Base-by-base conservation (phyloP, 2,113 vertebrate species). In the Spheniscus mendiculus region DNA sequence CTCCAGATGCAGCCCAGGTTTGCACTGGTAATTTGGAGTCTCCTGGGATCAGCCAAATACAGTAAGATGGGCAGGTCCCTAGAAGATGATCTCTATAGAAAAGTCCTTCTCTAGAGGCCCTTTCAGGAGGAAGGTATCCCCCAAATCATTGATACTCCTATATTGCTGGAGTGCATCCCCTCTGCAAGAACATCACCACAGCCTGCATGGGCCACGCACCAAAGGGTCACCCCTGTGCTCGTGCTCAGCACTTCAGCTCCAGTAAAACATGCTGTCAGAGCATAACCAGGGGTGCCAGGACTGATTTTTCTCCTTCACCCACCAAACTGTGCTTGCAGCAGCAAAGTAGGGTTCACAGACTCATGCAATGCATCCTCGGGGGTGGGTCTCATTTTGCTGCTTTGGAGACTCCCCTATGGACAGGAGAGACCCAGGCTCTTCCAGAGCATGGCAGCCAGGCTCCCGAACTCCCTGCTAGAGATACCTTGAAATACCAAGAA, bases 141-240 rank as follows among this genome's bases (percentile, higher is more conserved):
- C 66, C 1, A 1, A 50, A 40, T 38, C 23, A 27, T 3, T 36
- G 29, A 40, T 9, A 5, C 13, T 49, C 13, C 29, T 52, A 21
- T 25, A 12, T 2, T 50, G 29, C 40, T 12, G 38, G 30, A 16
- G 26, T 2, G 4, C 56, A 50, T 13, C 25, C 76, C 20, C 21
- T 49, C 50, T 36, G 45, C 62, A 47, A 29, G 34, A 44, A 6
- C 62, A n/a, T 27, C 58, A 19, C 42, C 52, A 13, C 14, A 8
- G 42, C 56, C 63, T 30, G 63, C 42, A 32, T 0, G 0, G 40
- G 23, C 30, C n/a, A 17, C 0, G 1, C 40, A 29, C 56, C 1
- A 0, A 36, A 65, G 26, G 42, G 36, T 40, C 70, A 44, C 7
- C 23, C 63, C 44, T 0, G 2, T 2, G 1, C 67, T 59, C 47